Base-by-base conservation (phyloP, 2,888 invertebrate genomes). In the Notodromas monacha region DNA sequence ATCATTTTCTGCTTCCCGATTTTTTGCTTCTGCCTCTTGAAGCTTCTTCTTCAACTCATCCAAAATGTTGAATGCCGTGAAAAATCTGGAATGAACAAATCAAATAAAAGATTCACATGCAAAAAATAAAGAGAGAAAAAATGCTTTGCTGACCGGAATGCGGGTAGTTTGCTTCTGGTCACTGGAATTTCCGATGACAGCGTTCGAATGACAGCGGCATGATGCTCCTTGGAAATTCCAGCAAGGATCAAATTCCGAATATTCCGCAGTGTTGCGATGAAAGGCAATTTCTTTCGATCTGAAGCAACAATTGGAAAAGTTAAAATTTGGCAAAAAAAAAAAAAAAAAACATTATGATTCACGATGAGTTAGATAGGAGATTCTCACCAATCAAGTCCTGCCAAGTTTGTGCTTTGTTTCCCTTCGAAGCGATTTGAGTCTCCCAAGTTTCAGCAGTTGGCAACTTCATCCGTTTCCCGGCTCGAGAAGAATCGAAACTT, bases 251-350 rank as follows among this genome's bases (percentile, higher is more conserved):
- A 37, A 36, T 55, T 54, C 16, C 52, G 38, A 16, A 54, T 37
- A 37, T 54, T 54, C 26, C 54, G 37, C 38, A 54, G 38, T 49
- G 50, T 51, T 8, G 54, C 54, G 51, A 54, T 52, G 38, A 47
- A 54, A n/a, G 54, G 54, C 10, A 54, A 41, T 37, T 55, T 54
- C 36, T 44, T 48, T 34, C 47, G 42, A 38, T 54, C 52, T 52
- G 41, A 12, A 12, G 3, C 14, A 21, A 12, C 4, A 29, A n/a
- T 26, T 11, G 8, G 14, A 28, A 36, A 26, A 21, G 5, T 12
- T 29, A 15, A 14, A 4, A 28, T 12, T 8, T 14, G 5, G 8
- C 26, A 31, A 11, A n/a, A 4, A 21, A 12, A 32, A 26, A 36
- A 16, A 4, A 33, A 13, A 14, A 27, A 13, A 4, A 13, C 16